Base-by-base conservation (phyloP, 2,113 vertebrate genomes). In the Salvator merianae region DNA sequence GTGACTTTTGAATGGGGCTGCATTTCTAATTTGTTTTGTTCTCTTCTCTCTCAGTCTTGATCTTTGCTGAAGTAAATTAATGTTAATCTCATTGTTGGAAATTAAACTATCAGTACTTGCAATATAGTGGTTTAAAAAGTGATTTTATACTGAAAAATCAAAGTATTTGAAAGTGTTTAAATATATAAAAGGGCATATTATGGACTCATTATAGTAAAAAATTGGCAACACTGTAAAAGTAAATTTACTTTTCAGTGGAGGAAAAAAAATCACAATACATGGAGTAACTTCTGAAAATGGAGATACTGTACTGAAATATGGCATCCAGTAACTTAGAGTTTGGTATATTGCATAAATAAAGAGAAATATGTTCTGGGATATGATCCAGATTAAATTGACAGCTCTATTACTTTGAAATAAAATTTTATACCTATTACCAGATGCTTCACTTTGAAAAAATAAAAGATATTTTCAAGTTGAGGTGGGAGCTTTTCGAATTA, bases 271-370 rank as follows among this genome's bases (percentile, higher is more conserved):
- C 65, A 82, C 81, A 76, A 65, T 34, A 66, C 18, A 79, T 43
- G 28, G 55, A 83, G 30, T 10, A 2, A 72, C 30, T n/a, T 79
- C n/a, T 68, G 5, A 47, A 43, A 43, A 38, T 43, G 8, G 16
- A 66, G 38, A 36, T 3, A 20, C n/a, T n/a, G 43, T 47, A 59
- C 22, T 53, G 65, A 81, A 81, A 70, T 69, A 32, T 36, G n/a
- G 24, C 3, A n/a, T 69, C 13, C 55, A 10, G 50, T n/a, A 22
- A 74, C n/a, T 50, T 30, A 24, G 12, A 50, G 59, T 62, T 20
- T 75, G 73, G 32, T 66, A 76, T 50, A 66, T 26, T 66, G n/a
- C 38, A 24, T 82, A 72, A 84, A 69, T 88, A 81, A 82, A 40
- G 65, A 30, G 10, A 87, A 14, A 6, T 20, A 65, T 20, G 12